Base-by-base conservation (phyloP, 2,888 invertebrate genomes). In the Acanthopleura granulata region DNA sequence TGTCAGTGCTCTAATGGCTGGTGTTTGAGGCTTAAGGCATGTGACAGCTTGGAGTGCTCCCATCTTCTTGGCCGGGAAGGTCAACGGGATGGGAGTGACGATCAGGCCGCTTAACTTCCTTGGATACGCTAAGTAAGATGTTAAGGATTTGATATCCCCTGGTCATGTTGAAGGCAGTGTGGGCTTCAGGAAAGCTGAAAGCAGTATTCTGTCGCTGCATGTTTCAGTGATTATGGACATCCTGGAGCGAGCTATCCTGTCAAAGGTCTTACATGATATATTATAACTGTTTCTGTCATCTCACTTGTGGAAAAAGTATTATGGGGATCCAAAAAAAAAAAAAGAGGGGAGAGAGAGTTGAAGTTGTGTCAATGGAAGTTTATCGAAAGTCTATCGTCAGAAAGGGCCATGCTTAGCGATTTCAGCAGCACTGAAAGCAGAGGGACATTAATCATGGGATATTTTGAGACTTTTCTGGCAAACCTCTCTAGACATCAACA, bases 371-470 rank as follows among this genome's bases (percentile, higher is more conserved):
- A 25, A 27, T 66, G 66, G 66, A 66, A 66, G 25, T 66, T 66
- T 66, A 66, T 66, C 25, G 66, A 66, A 66, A 66, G 66, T 66
- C 66, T 66, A 66, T 66, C 66, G 25, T 16, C 16, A 27, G 66
- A 66, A 66, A 66, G 1, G 29, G 66, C 66, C 66, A 16, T 66
- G 66, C 29, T 3, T 66, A 27, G 66, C 25, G 66, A 27, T 66
- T 66, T 66, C 16, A 6, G 4, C 25, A 12, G 66, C 27, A 22
- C 14, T 27, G 29, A 66, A 27, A 66, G 66, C 29, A 16, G 22
- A 27, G 27, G 25, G 66, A 66, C 66, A 66, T 66, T 66, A 66
- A 66, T 66, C 66, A 66, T 15, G 16, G 29, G 66, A 27, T 66
- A 66, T 66, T 66, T 66, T 27, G 66, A 66, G 66, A 66, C 27